A percentile compares a stretch with the other conserved stretches of the same genome.
phyloP scores from a whole-genome alignment of 2,888 invertebrate genomes.

The Latheticus oryzae region DNA sequence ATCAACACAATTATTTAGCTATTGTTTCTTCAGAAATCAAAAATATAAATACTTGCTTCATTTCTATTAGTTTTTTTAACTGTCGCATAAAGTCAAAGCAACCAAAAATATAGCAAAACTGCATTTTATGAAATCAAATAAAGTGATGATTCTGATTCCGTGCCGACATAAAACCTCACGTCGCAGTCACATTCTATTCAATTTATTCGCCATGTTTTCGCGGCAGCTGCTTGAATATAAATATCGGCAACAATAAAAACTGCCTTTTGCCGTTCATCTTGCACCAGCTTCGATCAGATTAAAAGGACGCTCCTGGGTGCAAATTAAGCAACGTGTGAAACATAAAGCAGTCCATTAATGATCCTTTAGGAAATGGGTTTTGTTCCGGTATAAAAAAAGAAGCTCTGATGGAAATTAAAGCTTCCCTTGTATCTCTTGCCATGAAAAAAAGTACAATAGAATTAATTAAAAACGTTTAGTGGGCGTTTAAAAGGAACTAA shows the following conservation, averaged over 20 bases:
- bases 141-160: slow-evolving; percentile 11
- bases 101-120: too few relatives aligned
- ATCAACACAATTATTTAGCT: too few relatives aligned
- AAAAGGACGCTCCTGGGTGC: slow-evolving; percentile 5
- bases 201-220: slow-evolving; percentile 10
- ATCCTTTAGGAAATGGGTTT: slow-evolving; percentile 1
- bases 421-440: too few relatives aligned
- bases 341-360: slow-evolving; percentile 8
- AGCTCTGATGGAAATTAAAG: slow-evolving; percentile 13
- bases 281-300: background rate
- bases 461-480: slow-evolving; percentile 32
- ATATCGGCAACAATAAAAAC: background rate
- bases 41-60: too few relatives aligned
- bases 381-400: slow-evolving; percentile 2
- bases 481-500: slow-evolving; percentile 16
- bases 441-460: slow-evolving; percentile 19
- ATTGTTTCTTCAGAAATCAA: too few relatives aligned
- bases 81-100: too few relatives aligned
- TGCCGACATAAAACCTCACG: slow-evolving; percentile 3
- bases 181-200: slow-evolving; percentile 2
- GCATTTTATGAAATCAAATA: slow-evolving; percentile 7
- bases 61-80: too few relatives aligned
- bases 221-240: background rate
- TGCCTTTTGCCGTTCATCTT: slow-evolving; percentile 8
- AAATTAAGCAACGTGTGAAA: slow-evolving; percentile 13